Evolutionary conservation across 2,888 invertebrate genomes (phyloP).

Genomic region (Suillia variegata): DNA sequence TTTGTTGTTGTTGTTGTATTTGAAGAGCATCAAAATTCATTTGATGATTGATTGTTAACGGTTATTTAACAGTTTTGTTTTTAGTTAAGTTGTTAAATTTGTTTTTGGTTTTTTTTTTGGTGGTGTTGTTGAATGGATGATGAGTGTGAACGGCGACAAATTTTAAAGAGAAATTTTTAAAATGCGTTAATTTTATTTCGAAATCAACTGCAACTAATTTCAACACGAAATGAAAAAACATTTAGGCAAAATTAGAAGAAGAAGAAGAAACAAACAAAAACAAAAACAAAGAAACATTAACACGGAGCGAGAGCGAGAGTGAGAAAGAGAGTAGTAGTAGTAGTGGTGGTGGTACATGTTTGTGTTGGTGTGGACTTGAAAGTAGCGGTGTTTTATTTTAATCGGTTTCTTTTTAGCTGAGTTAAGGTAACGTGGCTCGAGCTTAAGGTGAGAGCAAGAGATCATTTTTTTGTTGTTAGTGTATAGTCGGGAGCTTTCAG

Average conservation of each 20-base stretch:
- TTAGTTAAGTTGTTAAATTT: slow-evolving; percentile 13
- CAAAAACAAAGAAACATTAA: not conserved
- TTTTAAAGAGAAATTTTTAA: not conserved
- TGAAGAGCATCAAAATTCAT: not conserved
- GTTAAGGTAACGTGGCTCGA: too few species aligned
- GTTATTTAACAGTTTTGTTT: slow-evolving; percentile 25
- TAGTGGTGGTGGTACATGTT: too few species aligned
- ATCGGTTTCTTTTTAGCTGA: too few species aligned
- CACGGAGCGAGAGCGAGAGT: not conserved
- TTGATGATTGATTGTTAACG: slow-evolving; percentile 18
- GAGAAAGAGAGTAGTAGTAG: not conserved
- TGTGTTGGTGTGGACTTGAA: too few species aligned
- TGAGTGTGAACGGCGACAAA: not conserved
- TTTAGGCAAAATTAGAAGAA: not conserved
- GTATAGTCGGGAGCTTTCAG: too few species aligned
- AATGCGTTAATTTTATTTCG: not conserved
- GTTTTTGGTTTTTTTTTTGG: slow-evolving; percentile 20
- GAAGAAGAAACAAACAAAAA: not conserved
- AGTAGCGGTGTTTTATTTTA: too few species aligned
- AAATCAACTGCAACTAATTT: not conserved
- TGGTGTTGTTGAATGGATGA: slow-evolving; percentile 5
- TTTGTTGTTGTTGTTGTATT: slow-evolving; percentile 23
- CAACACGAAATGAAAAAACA: not conserved
- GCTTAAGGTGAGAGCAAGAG: too few species aligned
- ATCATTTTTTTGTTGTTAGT: too few species aligned